phyloP scores from a whole-genome alignment of 2,797 vertebrate genomes.

The Phoeniculus purpureus region DNA sequence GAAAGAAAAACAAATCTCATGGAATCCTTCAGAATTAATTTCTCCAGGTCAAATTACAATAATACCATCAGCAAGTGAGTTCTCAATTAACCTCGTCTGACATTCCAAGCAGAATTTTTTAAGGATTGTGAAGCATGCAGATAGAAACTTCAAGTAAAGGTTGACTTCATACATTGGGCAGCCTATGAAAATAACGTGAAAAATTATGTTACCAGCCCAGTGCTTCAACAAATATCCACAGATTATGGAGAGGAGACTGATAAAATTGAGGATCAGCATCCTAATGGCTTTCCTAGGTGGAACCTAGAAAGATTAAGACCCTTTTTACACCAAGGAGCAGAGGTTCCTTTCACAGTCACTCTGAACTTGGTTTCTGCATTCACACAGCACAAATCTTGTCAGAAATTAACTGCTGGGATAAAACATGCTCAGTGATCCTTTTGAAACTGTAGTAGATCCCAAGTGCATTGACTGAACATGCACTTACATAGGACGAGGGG shows the following conservation, averaged over 20 bases:
- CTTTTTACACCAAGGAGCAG: neutral
- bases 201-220: slow-evolving; percentile 19
- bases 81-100: slow-evolving; percentile 64
- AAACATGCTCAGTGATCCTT: neutral
- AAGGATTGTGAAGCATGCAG: slow-evolving; percentile 44
- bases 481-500: too few species aligned
- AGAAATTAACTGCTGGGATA: neutral
- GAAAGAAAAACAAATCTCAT: slow-evolving; percentile 20
- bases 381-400: neutral
- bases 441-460: rapidly evolving
- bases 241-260: neutral
- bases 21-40: slow-evolving; percentile 40
- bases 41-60: slow-evolving; percentile 40
- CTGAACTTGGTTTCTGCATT: neutral
- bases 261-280: slow-evolving; percentile 16
- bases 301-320: slow-evolving; percentile 16
- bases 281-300: slow-evolving; percentile 35
- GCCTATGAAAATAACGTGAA: slow-evolving; percentile 27
- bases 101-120: slow-evolving; percentile 42
- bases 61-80: slow-evolving; percentile 35
- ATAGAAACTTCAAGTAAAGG: slow-evolving; percentile 58
- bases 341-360: neutral
- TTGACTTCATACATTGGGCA: neutral
- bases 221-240: slow-evolving; percentile 34
- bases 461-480: neutral